These are phyloP conservation scores for Heliothis virescens DNA, from an alignment of 1,140 invertebrate species.

Conservation along the genomic window DNA sequence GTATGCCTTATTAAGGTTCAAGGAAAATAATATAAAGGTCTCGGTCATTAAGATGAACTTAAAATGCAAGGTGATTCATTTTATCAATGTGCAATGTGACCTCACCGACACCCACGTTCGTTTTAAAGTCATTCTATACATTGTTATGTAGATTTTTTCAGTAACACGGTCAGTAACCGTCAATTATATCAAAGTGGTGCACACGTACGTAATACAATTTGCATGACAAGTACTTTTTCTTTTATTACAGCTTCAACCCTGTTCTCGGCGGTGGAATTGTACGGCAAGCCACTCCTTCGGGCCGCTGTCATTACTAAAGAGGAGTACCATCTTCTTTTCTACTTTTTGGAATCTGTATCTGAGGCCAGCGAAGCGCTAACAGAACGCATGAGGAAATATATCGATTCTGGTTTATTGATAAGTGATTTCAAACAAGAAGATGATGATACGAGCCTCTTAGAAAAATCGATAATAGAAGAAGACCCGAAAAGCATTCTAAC, in stretches of 20 bases:
- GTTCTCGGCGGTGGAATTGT: constrained; percentile 82
- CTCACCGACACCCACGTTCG: constrained; percentile 56
- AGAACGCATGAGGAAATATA: constrained; percentile 82
- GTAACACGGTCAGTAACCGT: constrained; percentile 46
- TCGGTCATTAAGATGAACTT: constrained; percentile 61
- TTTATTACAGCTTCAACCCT: constrained; percentile 81
- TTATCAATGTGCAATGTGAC: constrained; percentile 56
- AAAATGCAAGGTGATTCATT: constrained; percentile 66
- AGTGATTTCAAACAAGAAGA: constrained; percentile 64
- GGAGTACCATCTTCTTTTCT: constrained; percentile 83
- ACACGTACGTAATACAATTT: constrained; percentile 41
- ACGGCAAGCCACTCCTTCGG: constrained; percentile 80
- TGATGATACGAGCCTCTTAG: constrained; percentile 56
- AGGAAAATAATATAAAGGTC: constrained; percentile 58
- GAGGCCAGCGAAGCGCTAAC: constrained; percentile 82
- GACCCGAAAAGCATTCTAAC: constrained; percentile 79
- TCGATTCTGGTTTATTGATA: constrained; percentile 81
- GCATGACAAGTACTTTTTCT: constrained; percentile 59
- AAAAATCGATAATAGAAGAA: constrained; percentile 60
- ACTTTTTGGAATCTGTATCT: constrained; percentile 83
- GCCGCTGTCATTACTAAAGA: constrained; percentile 81
- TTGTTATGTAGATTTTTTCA: constrained; percentile 45
- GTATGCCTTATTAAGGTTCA: background rate
- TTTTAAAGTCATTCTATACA: constrained; percentile 41
- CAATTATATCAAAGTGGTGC: constrained; percentile 45